A percentile compares a stretch with the other conserved stretches of the same genome.
phyloP scores from a whole-genome alignment of 2,888 invertebrate genomes.

The Pedicia rivosa region DNA sequence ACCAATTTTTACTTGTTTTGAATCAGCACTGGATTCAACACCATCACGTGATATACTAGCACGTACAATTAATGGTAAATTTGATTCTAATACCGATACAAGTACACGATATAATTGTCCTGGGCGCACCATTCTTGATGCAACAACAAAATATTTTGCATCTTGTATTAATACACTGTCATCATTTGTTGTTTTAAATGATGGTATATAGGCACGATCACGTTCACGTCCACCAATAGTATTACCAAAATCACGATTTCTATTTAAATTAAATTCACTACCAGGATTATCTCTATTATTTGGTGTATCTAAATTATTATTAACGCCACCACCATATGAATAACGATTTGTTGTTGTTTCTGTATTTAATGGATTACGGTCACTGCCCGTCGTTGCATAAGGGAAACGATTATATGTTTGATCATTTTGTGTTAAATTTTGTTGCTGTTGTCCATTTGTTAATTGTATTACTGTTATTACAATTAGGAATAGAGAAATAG shows the following conservation, averaged over 20 bases:
- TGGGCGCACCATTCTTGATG: constrained; percentile 80
- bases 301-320: too few species aligned
- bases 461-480: too few species aligned
- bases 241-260: constrained; percentile 1
- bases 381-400: too few species aligned
- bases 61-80: constrained; percentile 65
- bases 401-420: too few species aligned
- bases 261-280: not conserved
- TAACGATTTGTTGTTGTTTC: too few species aligned
- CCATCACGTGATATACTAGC: constrained; percentile 82
- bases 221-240: constrained; percentile 1
- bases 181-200: constrained; percentile 5
- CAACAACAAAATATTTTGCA: constrained; percentile 76
- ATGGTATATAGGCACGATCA: not conserved
- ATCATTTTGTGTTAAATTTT: too few species aligned
- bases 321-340: too few species aligned
- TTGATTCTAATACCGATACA: constrained; percentile 65
- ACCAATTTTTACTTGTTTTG: constrained; percentile 66
- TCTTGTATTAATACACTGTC: constrained; percentile 15
- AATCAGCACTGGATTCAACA: constrained; percentile 73
- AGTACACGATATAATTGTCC: constrained; percentile 80
- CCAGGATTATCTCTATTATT: too few species aligned
- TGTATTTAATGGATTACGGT: too few species aligned
- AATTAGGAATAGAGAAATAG: too few species aligned
- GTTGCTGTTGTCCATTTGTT: too few species aligned